Percentiles rank a stretch among this genome's conserved stretches.
Conservation (phyloP, 2,113 vertebrate species). For the Lagenorhynchus albirostris region DNA sequence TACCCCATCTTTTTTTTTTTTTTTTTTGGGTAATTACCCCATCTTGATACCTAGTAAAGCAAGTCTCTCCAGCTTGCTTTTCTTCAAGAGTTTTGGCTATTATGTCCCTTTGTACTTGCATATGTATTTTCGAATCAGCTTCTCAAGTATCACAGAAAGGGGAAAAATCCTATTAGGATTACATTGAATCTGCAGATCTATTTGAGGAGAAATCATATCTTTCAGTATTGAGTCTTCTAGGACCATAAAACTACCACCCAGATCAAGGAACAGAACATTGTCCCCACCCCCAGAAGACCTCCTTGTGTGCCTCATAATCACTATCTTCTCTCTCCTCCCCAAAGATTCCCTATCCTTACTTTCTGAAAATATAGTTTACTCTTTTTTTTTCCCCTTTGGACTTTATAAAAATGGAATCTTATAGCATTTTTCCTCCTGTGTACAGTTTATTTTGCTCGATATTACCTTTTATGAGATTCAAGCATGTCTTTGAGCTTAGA, state of each 20-base stretch:
- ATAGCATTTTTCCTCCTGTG: neutral
- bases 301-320: neutral
- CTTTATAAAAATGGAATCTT: neutral
- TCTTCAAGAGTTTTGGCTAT: neutral
- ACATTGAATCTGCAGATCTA: neutral
- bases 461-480: slow-evolving; percentile 27
- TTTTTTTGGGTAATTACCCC: too few species aligned
- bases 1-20: neutral
- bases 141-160: neutral
- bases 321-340: neutral
- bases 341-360: neutral
- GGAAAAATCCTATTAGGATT: neutral
- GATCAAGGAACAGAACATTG: neutral
- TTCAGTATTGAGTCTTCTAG: neutral
- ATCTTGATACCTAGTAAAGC: neutral
- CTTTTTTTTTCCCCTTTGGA: neutral
- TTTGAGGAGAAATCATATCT: neutral
- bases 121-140: slow-evolving; percentile 2
- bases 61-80: neutral
- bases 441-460: neutral
- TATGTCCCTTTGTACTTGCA: neutral
- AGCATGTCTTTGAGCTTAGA: neutral
- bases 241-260: neutral
- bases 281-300: neutral
- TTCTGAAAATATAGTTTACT: neutral